These are phyloP conservation scores for Entomyzon cyanotis DNA, from an alignment of 2,113 vertebrate species.

Conservation along the genomic window DNA sequence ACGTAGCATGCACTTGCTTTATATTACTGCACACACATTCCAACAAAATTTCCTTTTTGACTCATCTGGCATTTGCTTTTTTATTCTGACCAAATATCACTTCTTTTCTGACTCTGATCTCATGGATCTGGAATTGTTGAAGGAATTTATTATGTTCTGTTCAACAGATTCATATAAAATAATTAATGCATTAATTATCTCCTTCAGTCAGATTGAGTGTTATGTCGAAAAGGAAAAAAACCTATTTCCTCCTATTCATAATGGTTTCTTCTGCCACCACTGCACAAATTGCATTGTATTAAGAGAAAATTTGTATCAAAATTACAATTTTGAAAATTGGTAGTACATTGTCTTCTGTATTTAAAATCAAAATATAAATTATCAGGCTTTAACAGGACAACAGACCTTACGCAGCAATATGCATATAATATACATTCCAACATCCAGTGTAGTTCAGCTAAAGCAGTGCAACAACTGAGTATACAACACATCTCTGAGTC, in stretches of 20 bases:
- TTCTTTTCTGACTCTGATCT: not conserved
- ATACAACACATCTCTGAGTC: not conserved
- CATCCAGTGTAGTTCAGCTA: not conserved
- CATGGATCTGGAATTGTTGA: not conserved
- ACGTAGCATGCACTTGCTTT: not conserved
- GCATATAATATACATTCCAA: not conserved
- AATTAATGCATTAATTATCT: not conserved
- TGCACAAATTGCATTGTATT: not conserved
- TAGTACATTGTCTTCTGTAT: not conserved
- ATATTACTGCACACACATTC: not conserved
- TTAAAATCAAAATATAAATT: not conserved
- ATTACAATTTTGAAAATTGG: not conserved
- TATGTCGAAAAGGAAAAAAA: not conserved
- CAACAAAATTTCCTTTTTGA: conserved; percentile 15
- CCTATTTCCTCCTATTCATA: not conserved
- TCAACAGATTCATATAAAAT: not conserved
- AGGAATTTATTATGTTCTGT: not conserved
- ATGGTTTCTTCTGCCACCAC: not conserved
- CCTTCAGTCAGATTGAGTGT: not conserved
- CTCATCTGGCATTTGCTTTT: conserved; percentile 8
- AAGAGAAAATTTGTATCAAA: not conserved
- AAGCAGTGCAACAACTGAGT: not conserved
- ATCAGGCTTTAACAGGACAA: not conserved
- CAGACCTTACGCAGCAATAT: not conserved
- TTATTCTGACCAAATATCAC: not conserved